phyloP scores from a whole-genome alignment of 2,888 invertebrate genomes.

The Ochropacha duplaris region DNA sequence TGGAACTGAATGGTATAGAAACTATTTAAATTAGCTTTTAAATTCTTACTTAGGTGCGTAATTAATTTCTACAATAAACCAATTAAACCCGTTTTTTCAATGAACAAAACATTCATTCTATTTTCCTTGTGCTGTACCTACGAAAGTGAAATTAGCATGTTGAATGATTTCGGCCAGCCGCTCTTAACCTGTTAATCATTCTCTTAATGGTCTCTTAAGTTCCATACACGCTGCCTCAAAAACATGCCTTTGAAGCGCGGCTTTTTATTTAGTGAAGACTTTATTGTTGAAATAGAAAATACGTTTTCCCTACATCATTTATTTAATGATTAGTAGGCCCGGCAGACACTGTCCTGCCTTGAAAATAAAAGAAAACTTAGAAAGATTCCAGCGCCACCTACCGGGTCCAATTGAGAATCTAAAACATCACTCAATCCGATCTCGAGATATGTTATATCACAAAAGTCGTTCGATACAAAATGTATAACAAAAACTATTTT shows the following conservation, averaged over 20 bases:
- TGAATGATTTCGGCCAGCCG: slow-evolving; percentile 35
- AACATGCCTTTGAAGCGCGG: not conserved
- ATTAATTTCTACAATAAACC: slow-evolving; percentile 27
- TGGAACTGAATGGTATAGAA: not conserved
- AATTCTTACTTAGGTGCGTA: too few relatives aligned
- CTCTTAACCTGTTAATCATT: slow-evolving; percentile 35
- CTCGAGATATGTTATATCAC: too few relatives aligned
- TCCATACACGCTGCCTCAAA: not conserved
- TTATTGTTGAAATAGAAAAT: not conserved
- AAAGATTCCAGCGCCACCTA: too few relatives aligned
- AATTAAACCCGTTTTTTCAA: slow-evolving; percentile 23
- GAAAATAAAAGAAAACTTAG: too few relatives aligned
- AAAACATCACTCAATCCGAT: too few relatives aligned
- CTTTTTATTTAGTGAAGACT: not conserved
- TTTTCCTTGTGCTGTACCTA: slow-evolving; percentile 23
- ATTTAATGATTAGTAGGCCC: too few relatives aligned
- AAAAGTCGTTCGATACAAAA: too few relatives aligned
- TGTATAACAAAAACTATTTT: too few relatives aligned
- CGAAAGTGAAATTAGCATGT: slow-evolving; percentile 56
- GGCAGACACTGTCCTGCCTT: too few relatives aligned
- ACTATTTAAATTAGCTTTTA: too few relatives aligned
- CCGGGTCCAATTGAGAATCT: too few relatives aligned
- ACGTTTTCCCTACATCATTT: not conserved
- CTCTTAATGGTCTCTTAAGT: slow-evolving; percentile 11
- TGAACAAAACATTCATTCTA: slow-evolving; percentile 25